These are phyloP conservation scores for Tenthredo mesomela DNA, from an alignment of 2,888 invertebrate genomes.

Conservation along the genomic window DNA sequence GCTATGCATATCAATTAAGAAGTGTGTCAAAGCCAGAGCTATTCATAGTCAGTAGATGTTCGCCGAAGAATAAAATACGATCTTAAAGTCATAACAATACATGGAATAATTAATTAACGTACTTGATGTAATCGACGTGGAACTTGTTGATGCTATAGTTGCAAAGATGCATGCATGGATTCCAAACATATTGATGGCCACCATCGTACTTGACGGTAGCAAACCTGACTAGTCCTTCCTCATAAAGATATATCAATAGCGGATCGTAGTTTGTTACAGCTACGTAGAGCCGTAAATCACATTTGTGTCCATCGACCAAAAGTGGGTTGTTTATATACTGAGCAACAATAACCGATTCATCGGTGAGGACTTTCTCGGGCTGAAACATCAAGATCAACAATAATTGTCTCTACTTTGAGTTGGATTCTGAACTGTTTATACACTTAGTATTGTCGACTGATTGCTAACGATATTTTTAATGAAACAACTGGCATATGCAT, in stretches of 20 bases:
- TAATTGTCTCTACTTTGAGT: neutral
- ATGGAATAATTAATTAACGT: constrained; percentile 75
- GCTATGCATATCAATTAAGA: constrained; percentile 17
- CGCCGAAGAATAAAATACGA: constrained; percentile 3
- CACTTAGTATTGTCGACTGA: neutral
- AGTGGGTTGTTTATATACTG: constrained; percentile 93
- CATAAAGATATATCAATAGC: constrained; percentile 94
- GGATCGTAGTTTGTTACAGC: constrained; percentile 97
- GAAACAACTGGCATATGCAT: constrained; percentile 45
- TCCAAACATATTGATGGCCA: constrained; percentile 95
- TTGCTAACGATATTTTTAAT: constrained; percentile 22
- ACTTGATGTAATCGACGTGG: constrained; percentile 97
- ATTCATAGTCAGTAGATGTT: constrained; percentile 4
- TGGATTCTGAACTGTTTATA: neutral
- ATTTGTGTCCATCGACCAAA: constrained; percentile 96
- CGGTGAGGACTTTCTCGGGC: constrained; percentile 94
- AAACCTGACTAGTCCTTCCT: constrained; percentile 96
- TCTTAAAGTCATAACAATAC: constrained; percentile 25
- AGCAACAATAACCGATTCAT: constrained; percentile 94
- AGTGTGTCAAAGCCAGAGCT: constrained; percentile 32
- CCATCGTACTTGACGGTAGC: constrained; percentile 97
- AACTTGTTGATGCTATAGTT: constrained; percentile 99
- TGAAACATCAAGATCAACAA: constrained; percentile 75
- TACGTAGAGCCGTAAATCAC: constrained; percentile 97
- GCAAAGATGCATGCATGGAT: constrained; percentile 98